Evolutionary conservation across 2,888 invertebrate genomes (phyloP).

Genomic region (Pheosia gnoma): DNA sequence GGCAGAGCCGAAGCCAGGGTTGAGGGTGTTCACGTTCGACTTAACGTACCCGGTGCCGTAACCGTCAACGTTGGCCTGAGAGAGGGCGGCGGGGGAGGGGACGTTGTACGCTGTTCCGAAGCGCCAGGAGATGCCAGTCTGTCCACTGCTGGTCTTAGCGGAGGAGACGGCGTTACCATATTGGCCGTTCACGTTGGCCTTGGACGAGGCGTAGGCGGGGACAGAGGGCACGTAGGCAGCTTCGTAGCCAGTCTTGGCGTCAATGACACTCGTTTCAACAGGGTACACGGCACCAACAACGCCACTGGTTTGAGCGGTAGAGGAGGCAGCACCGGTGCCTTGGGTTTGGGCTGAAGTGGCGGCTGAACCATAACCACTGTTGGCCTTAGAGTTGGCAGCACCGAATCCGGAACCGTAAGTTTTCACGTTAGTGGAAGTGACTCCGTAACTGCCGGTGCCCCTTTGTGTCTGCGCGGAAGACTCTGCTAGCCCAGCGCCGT

Average conservation of each 20-base stretch:
- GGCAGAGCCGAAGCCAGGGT: constrained; percentile 36
- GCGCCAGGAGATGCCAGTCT: constrained; percentile 62
- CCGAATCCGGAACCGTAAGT: constrained; percentile 57
- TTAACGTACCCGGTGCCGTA: constrained; percentile 44
- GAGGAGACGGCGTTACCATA: constrained; percentile 51
- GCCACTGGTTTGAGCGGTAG: constrained; percentile 51
- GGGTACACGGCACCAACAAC: constrained; percentile 30
- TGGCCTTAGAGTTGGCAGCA: constrained; percentile 65
- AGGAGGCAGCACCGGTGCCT: constrained; percentile 58
- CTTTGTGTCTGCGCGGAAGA: constrained; percentile 61
- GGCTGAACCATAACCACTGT: constrained; percentile 52
- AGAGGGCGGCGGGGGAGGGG: constrained; percentile 44
- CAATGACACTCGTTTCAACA: constrained; percentile 41
- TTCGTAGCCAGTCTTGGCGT: constrained; percentile 54
- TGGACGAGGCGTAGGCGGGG: constrained; percentile 56
- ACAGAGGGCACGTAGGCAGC: constrained; percentile 44
- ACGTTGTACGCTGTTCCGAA: constrained; percentile 67
- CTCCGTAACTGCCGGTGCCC: constrained; percentile 50
- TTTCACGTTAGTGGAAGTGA: constrained; percentile 63
- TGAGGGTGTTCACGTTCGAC: constrained; percentile 36
- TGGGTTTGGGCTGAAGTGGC: constrained; percentile 56
- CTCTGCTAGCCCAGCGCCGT: constrained; percentile 58
- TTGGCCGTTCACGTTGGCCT: constrained; percentile 54
- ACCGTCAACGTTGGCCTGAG: constrained; percentile 41
- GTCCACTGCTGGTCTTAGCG: constrained; percentile 50